Evolutionary conservation across 2,797 vertebrate genomes (phyloP).

Genomic region (Falco naumanni): DNA sequence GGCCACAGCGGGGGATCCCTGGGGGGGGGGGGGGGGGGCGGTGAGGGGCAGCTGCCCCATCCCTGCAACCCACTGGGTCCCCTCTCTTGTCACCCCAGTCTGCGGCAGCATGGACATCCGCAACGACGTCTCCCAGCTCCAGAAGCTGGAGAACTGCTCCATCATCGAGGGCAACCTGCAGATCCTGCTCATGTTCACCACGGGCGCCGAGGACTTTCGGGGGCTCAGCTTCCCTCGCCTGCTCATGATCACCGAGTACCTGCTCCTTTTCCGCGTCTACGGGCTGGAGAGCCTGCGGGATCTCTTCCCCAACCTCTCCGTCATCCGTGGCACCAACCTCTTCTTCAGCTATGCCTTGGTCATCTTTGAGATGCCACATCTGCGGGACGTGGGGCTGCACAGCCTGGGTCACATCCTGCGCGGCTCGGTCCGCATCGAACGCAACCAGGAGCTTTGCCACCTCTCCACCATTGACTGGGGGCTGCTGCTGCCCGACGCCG

Average conservation of each 20-base stretch:
- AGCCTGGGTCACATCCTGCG: conserved; percentile 75
- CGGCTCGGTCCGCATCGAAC: conserved; percentile 78
- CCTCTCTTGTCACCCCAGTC: conserved; percentile 61
- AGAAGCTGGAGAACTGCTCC: conserved; percentile 81
- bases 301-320: conserved; percentile 82
- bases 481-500: conserved; percentile 63
- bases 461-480: conserved; percentile 84
- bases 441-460: conserved; percentile 84
- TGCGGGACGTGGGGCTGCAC: conserved; percentile 79
- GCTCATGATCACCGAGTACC: conserved; percentile 82
- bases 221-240: conserved; percentile 81
- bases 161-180: conserved; percentile 83
- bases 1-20: neutral
- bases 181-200: conserved; percentile 82
- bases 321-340: conserved; percentile 79
- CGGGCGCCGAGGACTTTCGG: conserved; percentile 76
- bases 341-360: conserved; percentile 83
- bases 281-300: conserved; percentile 82
- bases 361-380: conserved; percentile 83
- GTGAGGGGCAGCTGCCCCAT: neutral
- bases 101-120: conserved; percentile 84
- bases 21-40: neutral
- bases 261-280: conserved; percentile 82
- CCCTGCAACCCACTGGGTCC: neutral
- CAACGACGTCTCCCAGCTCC: conserved; percentile 77